A percentile compares a stretch with the other conserved stretches of the same genome.
These are phyloP conservation scores for Cricetomys ansorgei DNA, from an alignment of 2,113 vertebrate species.

Conservation along the genomic window DNA sequence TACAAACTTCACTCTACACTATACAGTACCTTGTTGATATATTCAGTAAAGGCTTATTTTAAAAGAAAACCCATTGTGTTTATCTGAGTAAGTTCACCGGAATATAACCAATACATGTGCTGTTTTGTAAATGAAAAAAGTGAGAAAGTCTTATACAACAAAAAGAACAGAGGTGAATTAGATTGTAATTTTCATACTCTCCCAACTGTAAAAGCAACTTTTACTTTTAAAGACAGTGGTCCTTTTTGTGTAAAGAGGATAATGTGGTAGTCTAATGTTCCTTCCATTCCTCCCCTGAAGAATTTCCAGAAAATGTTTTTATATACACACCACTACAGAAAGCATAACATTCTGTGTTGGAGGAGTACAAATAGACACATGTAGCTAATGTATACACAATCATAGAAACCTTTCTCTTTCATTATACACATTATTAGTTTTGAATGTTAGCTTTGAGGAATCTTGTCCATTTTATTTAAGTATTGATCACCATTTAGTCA, in stretches of 20 bases:
- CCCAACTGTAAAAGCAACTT: neutral
- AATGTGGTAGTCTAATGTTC: neutral
- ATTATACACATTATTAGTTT: neutral
- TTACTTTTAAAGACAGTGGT: neutral
- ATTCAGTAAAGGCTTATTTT: slow-evolving; percentile 89
- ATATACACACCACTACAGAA: neutral
- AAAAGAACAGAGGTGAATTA: neutral
- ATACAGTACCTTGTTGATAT: slow-evolving; percentile 88
- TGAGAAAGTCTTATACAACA: neutral
- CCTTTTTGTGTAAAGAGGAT: neutral
- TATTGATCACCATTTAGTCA: neutral
- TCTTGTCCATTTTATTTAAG: neutral
- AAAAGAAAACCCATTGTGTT: slow-evolving; percentile 86
- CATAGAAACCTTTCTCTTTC: neutral
- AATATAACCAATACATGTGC: slow-evolving; percentile 25
- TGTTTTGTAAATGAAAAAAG: neutral
- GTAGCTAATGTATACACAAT: neutral
- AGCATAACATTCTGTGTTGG: slow-evolving; percentile 17
- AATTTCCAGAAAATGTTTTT: neutral
- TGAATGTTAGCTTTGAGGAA: neutral
- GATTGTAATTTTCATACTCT: neutral
- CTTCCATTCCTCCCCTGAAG: neutral
- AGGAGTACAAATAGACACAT: neutral
- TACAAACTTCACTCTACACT: slow-evolving; percentile 86
- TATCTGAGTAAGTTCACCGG: slow-evolving; percentile 81